Evolutionary conservation across 2,888 invertebrate species (phyloP), one percentile per base, ranked within the genome.

Genomic region (Hyalella azteca): DNA sequence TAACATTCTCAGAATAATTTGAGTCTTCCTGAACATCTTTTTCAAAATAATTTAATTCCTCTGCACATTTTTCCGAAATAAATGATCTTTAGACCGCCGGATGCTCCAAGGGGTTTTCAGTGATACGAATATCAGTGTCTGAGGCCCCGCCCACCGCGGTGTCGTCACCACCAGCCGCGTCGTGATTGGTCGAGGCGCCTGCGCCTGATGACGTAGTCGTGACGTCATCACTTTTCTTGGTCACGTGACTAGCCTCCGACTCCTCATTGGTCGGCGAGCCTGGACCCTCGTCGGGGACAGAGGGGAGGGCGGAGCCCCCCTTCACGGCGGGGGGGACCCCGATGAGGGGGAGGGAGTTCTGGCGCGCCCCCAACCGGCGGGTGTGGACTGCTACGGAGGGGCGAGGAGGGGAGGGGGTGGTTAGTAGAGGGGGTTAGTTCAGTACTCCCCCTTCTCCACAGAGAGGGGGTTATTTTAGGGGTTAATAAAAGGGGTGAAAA

Each of bases 91-190:
- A 81, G 36, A 81, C 82, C 19, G 82, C 75, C 40, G 82, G 82
- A 32, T 80, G 77, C 36, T 80, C 66, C 49, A 82, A 75, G 5
- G 82, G 82, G 76, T 82, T 82, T 49, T 82, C 82, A 5, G 82
- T 82, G 54, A 82, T 82, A 32, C 78, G 50, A 29, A 82, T 82
- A 54, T 81, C 81, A 41, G 73, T 78, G 22, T 78, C 79, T n/a
- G 15, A 2, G 11, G 79, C 54, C 36, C 41, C 77, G 45, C 75
- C 45, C 41, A 45, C 45, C 26, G 29, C 45, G 36, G 22, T 45
- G 22, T 41, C 54, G 22, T 54, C 54, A 3, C 26, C 26, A 5
- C 29, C 36, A 32, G 32, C 36, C n/a, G 50, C 22, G 45, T 45
- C 19, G 13, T 19, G 11, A 19, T 45, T 45, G 45, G 19, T 11